Evolutionary conservation across 1,140 invertebrate genomes (phyloP), one percentile per base, ranked within the genome.

Genomic region (Eumeta japonica): DNA sequence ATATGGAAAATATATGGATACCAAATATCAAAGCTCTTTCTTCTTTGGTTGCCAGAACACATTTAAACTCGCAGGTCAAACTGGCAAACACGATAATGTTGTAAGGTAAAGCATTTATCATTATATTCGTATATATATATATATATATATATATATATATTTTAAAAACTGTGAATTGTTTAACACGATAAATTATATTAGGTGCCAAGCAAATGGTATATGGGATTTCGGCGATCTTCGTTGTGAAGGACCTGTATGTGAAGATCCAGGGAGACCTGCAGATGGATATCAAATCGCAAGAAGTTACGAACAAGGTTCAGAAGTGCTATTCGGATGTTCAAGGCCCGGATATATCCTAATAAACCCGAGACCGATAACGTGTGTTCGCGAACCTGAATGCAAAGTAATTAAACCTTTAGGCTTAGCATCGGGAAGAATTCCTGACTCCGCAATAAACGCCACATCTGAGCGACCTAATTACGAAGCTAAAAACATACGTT

Each of bases 141-240:
- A n/a, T n/a, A n/a, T n/a, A n/a, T n/a, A n/a, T n/a, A n/a, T n/a
- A n/a, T n/a, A n/a, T n/a, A n/a, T n/a, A n/a, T n/a, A n/a, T n/a
- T n/a, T n/a, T n/a, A n/a, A n/a, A n/a, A n/a, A n/a, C n/a, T n/a
- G n/a, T n/a, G n/a, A n/a, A n/a, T n/a, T n/a, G n/a, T n/a, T n/a
- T n/a, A n/a, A n/a, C n/a, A n/a, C n/a, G 81, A n/a, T n/a, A n/a
- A n/a, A n/a, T n/a, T n/a, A n/a, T n/a, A n/a, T n/a, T n/a, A n/a
- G n/a, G 35, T 98, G 94, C 71, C 87, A 90, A 75, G 85, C 85
- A 2, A 93, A 94, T 61, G 92, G 90, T 4, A 86, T 92, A 34
- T 98, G 95, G 95, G 95, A 98, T 74, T 96, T 97, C 71, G 94
- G 94, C 7, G 92, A 97, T 67, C 76, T 98, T 11, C 80, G 92